phyloP scores from a whole-genome alignment of 2,113 vertebrate species.

The Patagioenas fasciata region DNA sequence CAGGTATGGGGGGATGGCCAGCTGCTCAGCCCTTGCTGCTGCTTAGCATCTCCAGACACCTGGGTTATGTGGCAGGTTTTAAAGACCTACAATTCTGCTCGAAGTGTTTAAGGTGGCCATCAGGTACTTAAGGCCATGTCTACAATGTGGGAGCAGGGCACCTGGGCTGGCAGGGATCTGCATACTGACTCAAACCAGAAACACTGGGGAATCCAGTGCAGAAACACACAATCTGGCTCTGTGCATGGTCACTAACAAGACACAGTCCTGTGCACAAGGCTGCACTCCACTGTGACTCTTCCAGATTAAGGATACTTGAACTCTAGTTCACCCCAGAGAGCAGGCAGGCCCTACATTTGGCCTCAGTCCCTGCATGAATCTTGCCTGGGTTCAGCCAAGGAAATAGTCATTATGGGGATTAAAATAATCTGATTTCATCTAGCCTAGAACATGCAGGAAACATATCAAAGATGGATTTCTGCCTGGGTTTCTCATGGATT shows the following conservation, averaged over 20 bases:
- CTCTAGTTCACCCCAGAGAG: background rate
- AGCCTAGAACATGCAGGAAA: conserved; percentile 23
- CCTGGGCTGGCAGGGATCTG: background rate
- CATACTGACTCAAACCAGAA: background rate
- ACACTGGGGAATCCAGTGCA: background rate
- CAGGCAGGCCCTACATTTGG: background rate
- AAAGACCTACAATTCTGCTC: background rate
- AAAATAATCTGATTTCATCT: conserved; percentile 50
- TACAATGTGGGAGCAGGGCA: background rate
- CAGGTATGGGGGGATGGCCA: background rate
- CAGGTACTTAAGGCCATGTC: background rate
- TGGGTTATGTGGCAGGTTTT: background rate
- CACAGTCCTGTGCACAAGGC: background rate
- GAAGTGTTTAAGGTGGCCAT: background rate
- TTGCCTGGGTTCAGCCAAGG: conserved; percentile 16
- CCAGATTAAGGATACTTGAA: background rate
- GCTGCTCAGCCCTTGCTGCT: background rate
- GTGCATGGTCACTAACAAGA: background rate
- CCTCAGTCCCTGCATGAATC: background rate
- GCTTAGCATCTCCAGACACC: background rate
- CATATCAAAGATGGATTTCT: conserved; percentile 33
- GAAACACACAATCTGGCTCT: background rate
- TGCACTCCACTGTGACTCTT: background rate
- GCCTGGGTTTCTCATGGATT: conserved; percentile 12
- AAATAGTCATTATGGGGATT: conserved; percentile 20